Base-by-base conservation (phyloP, 2,113 vertebrate genomes). In the Lamprologus tigripictilis region DNA sequence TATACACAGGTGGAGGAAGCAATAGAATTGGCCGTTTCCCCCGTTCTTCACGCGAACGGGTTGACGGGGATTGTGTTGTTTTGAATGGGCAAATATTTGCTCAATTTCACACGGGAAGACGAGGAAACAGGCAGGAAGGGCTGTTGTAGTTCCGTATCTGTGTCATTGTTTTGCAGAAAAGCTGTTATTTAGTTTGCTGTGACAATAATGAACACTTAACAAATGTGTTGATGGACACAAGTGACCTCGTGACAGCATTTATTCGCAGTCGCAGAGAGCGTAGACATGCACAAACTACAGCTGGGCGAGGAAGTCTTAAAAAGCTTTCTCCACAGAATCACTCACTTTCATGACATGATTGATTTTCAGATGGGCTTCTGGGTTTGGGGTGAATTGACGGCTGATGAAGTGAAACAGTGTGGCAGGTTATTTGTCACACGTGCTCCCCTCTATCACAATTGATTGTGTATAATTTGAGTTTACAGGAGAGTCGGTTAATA, bases 381-480 rank as follows among this genome's bases (percentile, higher is more conserved):
- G 93, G 89, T 95, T 93, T 90, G 89, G 89, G 89, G 57, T 90
- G 91, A 93, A 95, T 88, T 96, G 95, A 94, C 92, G 94, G 94
- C 83, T 94, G 95, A 96, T 91, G 90, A 94, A 93, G 95, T 94
- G 93, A 88, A 94, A 93, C 85, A 90, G 92, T 92, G 90, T 94
- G 94, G 93, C 94, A 95, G 94, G 90, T 92, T 95, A 95, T 96
- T 96, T 93, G 92, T 93, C 94, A 96, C 92, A 88, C 68, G 31
- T 89, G 92, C 88, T 86, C 79, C 93, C 88, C 53, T 92, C 87
- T 90, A 94, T 95, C 89, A 93, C 93, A 92, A 94, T 88, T 93
- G 96, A 96, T 96, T 91, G 90, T 92, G 89, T 93, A 94, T 96
- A 95, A 96, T 96, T 96, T 94, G 90, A 94, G 95, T 94, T 94